Evolutionary conservation across 2,797 vertebrate species (phyloP).

Genomic region (Australoheros facetus): DNA sequence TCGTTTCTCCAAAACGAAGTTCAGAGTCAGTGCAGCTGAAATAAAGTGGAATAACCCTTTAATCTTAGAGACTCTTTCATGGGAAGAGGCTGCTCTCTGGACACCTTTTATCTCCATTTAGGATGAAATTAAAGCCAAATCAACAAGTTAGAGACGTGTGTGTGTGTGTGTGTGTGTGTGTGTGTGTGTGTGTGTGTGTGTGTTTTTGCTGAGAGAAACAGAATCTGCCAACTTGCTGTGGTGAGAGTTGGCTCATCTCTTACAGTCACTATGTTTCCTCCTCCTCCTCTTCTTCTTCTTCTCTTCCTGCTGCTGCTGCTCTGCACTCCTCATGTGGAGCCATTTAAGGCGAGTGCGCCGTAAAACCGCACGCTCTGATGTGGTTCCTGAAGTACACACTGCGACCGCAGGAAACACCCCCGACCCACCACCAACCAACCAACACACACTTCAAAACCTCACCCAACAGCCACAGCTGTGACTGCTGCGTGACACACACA

Average conservation of each 20-base stretch:
- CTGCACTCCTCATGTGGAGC: constrained; percentile 87
- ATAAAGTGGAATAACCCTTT: too few relatives aligned
- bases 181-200: constrained; percentile 17
- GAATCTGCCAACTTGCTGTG: background rate
- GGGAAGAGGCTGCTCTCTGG: background rate
- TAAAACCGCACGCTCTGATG: constrained; percentile 93
- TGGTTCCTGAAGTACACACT: constrained; percentile 91
- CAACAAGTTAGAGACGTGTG: background rate
- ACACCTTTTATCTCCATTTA: background rate
- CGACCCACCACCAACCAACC: constrained; percentile 26
- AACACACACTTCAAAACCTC: constrained; percentile 12
- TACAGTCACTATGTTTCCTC: background rate
- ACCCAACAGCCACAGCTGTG: background rate
- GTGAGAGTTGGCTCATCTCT: constrained; percentile 1
- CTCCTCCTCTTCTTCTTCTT: constrained; percentile 17
- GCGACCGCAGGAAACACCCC: constrained; percentile 77
- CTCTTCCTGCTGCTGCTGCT: constrained; percentile 76
- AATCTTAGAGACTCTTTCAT: background rate
- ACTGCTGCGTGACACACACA: background rate
- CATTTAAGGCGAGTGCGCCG: constrained; percentile 81
- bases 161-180: background rate
- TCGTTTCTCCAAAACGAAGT: background rate
- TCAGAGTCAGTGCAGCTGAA: background rate
- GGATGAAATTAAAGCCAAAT: background rate
- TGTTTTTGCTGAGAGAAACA: background rate